Conservation (phyloP, 2,113 vertebrate genomes). For the Xiphophorus couchianus region DNA sequence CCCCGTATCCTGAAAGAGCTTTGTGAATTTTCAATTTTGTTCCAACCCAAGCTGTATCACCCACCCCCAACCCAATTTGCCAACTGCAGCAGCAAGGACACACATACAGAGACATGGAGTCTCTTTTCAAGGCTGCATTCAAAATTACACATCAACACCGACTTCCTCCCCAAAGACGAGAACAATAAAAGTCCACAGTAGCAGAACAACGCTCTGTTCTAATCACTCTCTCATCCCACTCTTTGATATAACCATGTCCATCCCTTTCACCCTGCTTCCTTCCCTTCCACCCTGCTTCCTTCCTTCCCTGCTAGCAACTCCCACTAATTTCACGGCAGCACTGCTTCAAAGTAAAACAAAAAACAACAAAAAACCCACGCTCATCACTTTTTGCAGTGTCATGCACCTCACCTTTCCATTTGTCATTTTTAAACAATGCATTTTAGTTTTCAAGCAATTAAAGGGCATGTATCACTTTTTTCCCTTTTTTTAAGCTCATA, state of each 20-base stretch:
- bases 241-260: constrained; percentile 43
- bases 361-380: not conserved
- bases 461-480: not conserved
- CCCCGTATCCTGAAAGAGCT: constrained; percentile 57
- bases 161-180: constrained; percentile 57
- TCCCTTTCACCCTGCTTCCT: constrained; percentile 37
- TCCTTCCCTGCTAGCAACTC: constrained; percentile 40
- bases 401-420: not conserved
- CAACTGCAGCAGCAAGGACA: constrained; percentile 47
- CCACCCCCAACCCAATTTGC: constrained; percentile 2
- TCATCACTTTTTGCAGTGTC: constrained; percentile 30
- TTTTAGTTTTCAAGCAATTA: not conserved
- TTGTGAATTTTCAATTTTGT: constrained; percentile 69
- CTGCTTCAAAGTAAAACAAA: constrained; percentile 44
- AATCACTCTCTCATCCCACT: constrained; percentile 60
- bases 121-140: constrained; percentile 66
- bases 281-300: constrained; percentile 47
- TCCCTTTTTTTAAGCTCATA: not conserved
- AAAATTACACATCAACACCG: constrained; percentile 50
- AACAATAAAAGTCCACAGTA: constrained; percentile 37
- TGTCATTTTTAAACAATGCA: not conserved
- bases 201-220: constrained; percentile 48
- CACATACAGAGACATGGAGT: constrained; percentile 24
- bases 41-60: constrained; percentile 17
- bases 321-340: constrained; percentile 57